Evolutionary conservation across 64 coral and sea anemone species (phyloP).

Genomic region (Stylophora pistillata): DNA sequence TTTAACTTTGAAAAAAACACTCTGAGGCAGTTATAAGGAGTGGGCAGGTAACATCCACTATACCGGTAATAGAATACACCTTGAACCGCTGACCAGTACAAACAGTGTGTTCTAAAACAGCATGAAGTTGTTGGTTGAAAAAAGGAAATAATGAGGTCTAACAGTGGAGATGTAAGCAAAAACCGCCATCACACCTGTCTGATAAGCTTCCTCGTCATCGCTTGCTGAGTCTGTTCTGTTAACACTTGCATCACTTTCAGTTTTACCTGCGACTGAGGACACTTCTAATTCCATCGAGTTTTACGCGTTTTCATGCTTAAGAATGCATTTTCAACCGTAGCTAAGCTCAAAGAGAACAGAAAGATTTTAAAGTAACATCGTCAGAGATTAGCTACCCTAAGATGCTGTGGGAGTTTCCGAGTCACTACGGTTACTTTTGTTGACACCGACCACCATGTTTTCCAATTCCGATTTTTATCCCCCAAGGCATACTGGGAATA

Average conservation of each 20-base stretch:
- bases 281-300: not conserved
- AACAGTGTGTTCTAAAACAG: no score
- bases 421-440: not conserved
- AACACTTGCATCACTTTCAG: not conserved
- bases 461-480: no score
- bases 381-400: no score
- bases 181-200: conserved; percentile 1
- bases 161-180: not conserved
- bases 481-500: conserved; percentile 16
- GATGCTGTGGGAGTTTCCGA: no score
- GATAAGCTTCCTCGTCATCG: not conserved
- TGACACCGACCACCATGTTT: not conserved
- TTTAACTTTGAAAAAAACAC: not conserved
- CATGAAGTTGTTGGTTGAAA: no score
- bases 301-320: not conserved
- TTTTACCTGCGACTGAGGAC: not conserved
- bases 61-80: no score
- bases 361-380: not conserved
- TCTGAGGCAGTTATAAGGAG: not conserved
- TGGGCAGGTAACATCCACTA: no score
- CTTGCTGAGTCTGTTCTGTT: conserved; percentile 16
- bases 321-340: not conserved
- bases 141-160: no score
- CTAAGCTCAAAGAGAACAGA: not conserved
- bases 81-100: no score